Base-by-base conservation (phyloP, 2,888 invertebrate species). In the Nysson spinosus region DNA sequence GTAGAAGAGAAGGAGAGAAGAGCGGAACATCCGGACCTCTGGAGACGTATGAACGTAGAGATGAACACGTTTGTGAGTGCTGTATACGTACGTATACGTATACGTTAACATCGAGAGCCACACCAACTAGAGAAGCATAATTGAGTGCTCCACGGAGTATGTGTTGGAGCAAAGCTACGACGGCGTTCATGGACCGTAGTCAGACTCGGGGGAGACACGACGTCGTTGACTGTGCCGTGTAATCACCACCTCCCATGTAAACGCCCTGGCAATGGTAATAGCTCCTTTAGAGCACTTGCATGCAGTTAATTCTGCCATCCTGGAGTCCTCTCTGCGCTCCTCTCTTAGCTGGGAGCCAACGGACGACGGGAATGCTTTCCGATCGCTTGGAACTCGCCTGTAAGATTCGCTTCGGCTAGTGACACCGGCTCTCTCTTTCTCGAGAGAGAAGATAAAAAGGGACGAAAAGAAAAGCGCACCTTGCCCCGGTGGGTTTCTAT, bases 231-330 rank as follows among this genome's bases (percentile, higher is more conserved):
- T 49, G 52, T 49, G 43, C 54, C 49, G 44, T 60, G 70, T 74
- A 74, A 73, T 73, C 67, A 67, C 70, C 67, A 63, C 60, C 74
- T 70, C 60, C 52, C 70, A 63, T 60, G 70, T 72, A 72, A 74
- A 72, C 66, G 70, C 40, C 49, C 65, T 44, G 69, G 58, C 62
- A 74, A 72, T 74, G 69, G 72, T 72, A 72, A 72, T 74, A 54
- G 72, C 66, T 66, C 66, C 70, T 74, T 72, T 66, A 60, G 56
- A 58, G 58, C 60, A 74, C 62, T 72, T 54, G 74, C 74, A 56
- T 66, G 72, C 74, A 50, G 70, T 70, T 72, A 70, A 74, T 74
- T 69, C 62, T 51, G 69, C 58, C 52, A 43, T 50, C 44, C 56
- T 26, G 43, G 32, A 26, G 64, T 26, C n/a, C n/a, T n/a, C 9